Conservation (phyloP, 2,888 invertebrate species). For the Netelia melanura region DNA sequence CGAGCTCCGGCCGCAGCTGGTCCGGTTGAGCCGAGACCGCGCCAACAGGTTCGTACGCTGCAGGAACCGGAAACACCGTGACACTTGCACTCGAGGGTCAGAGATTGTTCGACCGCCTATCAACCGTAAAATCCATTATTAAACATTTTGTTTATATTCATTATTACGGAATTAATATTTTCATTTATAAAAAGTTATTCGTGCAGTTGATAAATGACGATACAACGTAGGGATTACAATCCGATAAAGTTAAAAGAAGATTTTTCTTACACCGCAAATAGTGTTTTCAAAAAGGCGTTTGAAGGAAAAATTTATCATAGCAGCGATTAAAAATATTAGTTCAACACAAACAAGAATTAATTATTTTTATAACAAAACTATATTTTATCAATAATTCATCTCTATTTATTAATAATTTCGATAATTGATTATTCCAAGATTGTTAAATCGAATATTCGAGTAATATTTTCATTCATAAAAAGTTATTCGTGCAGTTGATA, state of each 20-base stretch:
- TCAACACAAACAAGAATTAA: too few species aligned
- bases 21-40: constrained; percentile 86
- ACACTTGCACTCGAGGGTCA: constrained; percentile 91
- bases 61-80: constrained; percentile 95
- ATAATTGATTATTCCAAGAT: too few species aligned
- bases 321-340: too few species aligned
- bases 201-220: not conserved
- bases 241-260: too few species aligned
- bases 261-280: too few species aligned
- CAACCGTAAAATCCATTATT: constrained; percentile 22
- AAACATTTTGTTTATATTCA: constrained; percentile 30
- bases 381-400: too few species aligned
- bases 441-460: too few species aligned
- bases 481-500: not conserved
- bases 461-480: not conserved
- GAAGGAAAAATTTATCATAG: too few species aligned
- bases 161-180: not conserved
- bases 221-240: too few species aligned
- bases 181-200: not conserved
- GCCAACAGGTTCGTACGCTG: constrained; percentile 93
- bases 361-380: too few species aligned
- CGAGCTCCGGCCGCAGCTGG: constrained; percentile 87
- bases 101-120: constrained; percentile 88
- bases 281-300: too few species aligned
- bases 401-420: too few species aligned